Percentiles rank a stretch among this genome's conserved stretches.
Conservation (phyloP, 64 coral and sea anemone genomes). For the Actinia tenebrosa region DNA sequence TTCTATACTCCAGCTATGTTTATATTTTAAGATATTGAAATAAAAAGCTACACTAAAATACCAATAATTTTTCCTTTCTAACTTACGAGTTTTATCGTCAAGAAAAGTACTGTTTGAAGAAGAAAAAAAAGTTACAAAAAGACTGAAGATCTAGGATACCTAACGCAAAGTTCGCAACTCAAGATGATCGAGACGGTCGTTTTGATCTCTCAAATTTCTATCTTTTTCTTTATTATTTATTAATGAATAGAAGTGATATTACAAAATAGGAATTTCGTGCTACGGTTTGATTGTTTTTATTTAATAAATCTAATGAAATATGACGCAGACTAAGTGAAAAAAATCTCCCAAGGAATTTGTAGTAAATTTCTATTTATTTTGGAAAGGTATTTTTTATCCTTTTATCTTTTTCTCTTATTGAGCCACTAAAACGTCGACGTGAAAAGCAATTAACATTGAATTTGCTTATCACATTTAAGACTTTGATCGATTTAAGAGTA, state of each 20-base stretch:
- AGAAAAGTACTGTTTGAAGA: too few species aligned
- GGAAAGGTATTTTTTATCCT: neutral
- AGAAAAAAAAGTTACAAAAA: too few species aligned
- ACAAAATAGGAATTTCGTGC: neutral
- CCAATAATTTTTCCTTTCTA: too few species aligned
- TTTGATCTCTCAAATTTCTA: neutral
- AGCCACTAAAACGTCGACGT: neutral
- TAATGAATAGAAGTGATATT: constrained; percentile 2
- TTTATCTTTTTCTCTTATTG: neutral
- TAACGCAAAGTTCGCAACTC: neutral
- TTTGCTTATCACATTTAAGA: neutral
- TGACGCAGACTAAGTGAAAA: neutral
- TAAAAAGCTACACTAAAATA: too few species aligned
- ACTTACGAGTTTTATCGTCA: too few species aligned
- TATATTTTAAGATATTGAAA: too few species aligned
- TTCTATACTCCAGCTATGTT: too few species aligned
- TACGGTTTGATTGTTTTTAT: neutral
- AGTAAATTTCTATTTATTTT: too few species aligned
- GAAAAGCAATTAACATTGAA: neutral
- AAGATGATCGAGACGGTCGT: neutral
- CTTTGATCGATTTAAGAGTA: neutral
- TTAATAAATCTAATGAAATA: neutral
- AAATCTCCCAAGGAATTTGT: too few species aligned
- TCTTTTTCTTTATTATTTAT: constrained; percentile 9
- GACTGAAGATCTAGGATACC: too few species aligned